Base-by-base conservation (phyloP, 2,888 invertebrate species). In the Hyles lineata region DNA sequence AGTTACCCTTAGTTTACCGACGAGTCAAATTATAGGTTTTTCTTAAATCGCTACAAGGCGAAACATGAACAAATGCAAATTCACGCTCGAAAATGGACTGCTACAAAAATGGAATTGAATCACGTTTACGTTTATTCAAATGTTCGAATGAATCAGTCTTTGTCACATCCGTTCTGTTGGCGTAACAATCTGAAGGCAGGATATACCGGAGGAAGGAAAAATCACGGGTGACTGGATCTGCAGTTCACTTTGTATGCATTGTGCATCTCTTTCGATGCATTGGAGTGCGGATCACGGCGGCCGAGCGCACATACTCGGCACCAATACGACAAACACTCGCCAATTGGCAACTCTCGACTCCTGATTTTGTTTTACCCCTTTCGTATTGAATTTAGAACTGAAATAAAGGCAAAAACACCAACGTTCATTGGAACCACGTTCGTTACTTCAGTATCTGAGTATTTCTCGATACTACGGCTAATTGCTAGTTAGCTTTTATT, bases 211-310 rank as follows among this genome's bases (percentile, higher is more conserved):
- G 84, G 82, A 85, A 85, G 84, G 87, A 87, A 89, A 90, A 92
- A 89, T 91, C 91, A 87, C 87, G 83, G 87, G 80, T 86, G 85
- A 86, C 79, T 87, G 86, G 85, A 85, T 87, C 84, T 81, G 75
- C 77, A 82, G 84, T 84, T 83, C 87, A 88, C 87, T 90, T 89
- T 86, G 88, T 91, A 92, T 91, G 91, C 90, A 91, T 89, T 90
- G 89, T 89, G 89, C 89, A 89, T 87, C 79, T 75, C 71, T 79
- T 79, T 79, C 80, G 81, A 79, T 83, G 85, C 86, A 89, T 90
- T 87, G 83, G 85, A 82, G 85, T 89, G 86, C 91, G 82, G 87
- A 87, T 87, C 90, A 89, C 89, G 90, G 74, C 81, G 77, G 79
- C 78, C 80, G 70, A 77, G 81, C 81, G 78, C 79, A 84, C 80